Evolutionary conservation across 2,797 vertebrate genomes (phyloP).

Genomic region (Cyprinella venusta): DNA sequence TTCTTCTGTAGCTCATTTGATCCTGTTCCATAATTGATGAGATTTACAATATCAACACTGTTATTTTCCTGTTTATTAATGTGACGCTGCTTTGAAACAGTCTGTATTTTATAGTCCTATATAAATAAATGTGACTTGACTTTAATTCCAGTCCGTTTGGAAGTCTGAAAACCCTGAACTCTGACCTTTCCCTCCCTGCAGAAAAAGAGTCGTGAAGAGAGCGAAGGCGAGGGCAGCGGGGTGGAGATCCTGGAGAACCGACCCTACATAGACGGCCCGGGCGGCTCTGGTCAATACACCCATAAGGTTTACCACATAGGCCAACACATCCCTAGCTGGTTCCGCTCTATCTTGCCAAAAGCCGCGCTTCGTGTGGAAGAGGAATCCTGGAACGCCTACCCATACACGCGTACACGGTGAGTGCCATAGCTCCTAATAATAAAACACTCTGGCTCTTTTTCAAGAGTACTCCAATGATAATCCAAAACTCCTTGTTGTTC

Average conservation of each 20-base stretch:
- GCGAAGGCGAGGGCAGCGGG: slow-evolving; percentile 93
- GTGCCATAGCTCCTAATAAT: background rate
- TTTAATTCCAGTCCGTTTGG: background rate
- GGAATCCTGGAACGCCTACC: slow-evolving; percentile 88
- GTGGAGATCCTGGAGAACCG: slow-evolving; percentile 98
- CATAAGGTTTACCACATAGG: slow-evolving; percentile 99
- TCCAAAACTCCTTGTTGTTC: background rate
- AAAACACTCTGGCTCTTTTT: slow-evolving; percentile 12
- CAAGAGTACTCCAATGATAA: background rate
- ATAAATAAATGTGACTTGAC: background rate
- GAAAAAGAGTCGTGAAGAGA: slow-evolving; percentile 99
- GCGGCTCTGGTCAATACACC: slow-evolving; percentile 94
- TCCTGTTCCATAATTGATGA: background rate
- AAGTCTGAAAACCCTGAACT: background rate
- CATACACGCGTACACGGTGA: slow-evolving; percentile 86
- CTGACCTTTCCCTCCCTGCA: slow-evolving; percentile 71
- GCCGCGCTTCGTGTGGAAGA: slow-evolving; percentile 86
- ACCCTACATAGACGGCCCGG: slow-evolving; percentile 93
- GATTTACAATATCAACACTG: background rate
- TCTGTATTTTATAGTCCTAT: background rate
- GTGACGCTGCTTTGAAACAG: background rate
- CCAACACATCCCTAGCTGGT: slow-evolving; percentile 99
- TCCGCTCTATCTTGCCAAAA: slow-evolving; percentile 89
- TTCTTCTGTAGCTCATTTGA: background rate
- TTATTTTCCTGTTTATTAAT: background rate